Evolutionary conservation across 2,113 vertebrate species (phyloP), one percentile per base, ranked within the genome.

Genomic region (Ramphastos sulfuratus): DNA sequence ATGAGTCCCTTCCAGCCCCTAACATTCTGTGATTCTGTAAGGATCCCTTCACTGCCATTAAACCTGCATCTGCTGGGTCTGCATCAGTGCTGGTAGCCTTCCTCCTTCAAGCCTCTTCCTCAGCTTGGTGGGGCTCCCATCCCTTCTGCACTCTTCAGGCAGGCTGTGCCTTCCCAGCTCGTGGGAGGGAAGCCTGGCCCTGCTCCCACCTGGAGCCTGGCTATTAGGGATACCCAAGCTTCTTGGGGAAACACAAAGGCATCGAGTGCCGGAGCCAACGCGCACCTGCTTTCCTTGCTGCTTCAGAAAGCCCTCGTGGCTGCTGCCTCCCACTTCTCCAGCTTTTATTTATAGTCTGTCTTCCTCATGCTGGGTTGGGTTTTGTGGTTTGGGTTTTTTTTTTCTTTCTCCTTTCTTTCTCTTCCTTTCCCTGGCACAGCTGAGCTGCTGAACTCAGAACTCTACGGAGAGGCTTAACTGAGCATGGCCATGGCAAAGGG

Each of bases 291-390:
- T 92, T 79, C 65, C 93, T 93, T n/a, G 83, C 91, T 77, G 92
- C 93, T 87, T 93, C 96, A 92, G 88, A 91, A 87, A 89, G 94
- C 85, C 82, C 94, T 94, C 82, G 87, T 91, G 91, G 90, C 94
- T 94, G 95, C 94, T 86, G 90, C 96, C 78, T 96, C 94, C 96
- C 92, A 93, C 94, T 95, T 94, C 91, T 90, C 76, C 78, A 85
- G 96, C 64, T 94, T 94, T 95, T 96, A 97, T 96, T 97, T 97
- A 97, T 97, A 97, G 96, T 64, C 93, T 93, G 92, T 81, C 92
- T 96, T 93, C 63, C 89, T 91, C 8, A 66, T 50, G 0, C 89
- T 82, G 87, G 27, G 15, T 17, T 50, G 84, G 77, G 70, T 46
- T 46, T 46, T 46, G 44, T 46, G 44, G 44, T 44, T 44, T 14